These are phyloP conservation scores for Zaprionus davidi DNA, from an alignment of 1,140 invertebrate species.

Conservation along the genomic window DNA sequence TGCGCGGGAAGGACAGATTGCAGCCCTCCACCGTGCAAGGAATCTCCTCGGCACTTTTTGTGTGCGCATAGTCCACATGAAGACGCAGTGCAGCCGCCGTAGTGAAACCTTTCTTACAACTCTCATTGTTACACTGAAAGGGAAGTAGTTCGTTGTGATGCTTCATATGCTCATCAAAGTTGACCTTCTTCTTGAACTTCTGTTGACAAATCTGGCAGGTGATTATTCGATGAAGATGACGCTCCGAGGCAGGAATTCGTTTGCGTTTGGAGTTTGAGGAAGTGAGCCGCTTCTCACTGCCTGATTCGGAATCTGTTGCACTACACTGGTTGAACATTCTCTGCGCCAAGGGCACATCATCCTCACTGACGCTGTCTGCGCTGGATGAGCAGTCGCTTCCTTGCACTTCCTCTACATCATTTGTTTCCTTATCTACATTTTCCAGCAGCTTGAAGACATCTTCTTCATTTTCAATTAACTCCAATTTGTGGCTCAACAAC, in stretches of 20 bases:
- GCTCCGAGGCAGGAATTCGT: constrained; percentile 17
- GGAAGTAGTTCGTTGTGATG: constrained; percentile 76
- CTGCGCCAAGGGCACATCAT: constrained; percentile 63
- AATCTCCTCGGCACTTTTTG: constrained; percentile 54
- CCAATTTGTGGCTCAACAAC: constrained; percentile 66
- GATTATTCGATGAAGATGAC: constrained; percentile 45
- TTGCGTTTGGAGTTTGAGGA: constrained; percentile 25
- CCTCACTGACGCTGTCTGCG: constrained; percentile 48
- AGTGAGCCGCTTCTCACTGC: background rate
- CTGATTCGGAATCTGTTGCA: background rate
- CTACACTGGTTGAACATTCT: constrained; percentile 34
- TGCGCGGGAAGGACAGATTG: constrained; percentile 63
- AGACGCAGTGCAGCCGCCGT: constrained; percentile 72
- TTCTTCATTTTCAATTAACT: constrained; percentile 74
- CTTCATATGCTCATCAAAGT: constrained; percentile 79
- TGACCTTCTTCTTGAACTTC: constrained; percentile 70
- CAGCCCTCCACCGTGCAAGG: constrained; percentile 69
- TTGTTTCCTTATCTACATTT: constrained; percentile 61
- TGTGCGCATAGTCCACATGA: constrained; percentile 75
- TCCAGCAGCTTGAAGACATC: constrained; percentile 78
- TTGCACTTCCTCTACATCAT: background rate
- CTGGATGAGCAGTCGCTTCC: constrained; percentile 7
- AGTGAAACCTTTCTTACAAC: constrained; percentile 73
- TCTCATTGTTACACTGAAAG: constrained; percentile 63
- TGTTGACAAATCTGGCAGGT: constrained; percentile 72